These are phyloP conservation scores for Onychostruthus taczanowskii DNA, from an alignment of 2,113 vertebrate species.

Conservation along the genomic window DNA sequence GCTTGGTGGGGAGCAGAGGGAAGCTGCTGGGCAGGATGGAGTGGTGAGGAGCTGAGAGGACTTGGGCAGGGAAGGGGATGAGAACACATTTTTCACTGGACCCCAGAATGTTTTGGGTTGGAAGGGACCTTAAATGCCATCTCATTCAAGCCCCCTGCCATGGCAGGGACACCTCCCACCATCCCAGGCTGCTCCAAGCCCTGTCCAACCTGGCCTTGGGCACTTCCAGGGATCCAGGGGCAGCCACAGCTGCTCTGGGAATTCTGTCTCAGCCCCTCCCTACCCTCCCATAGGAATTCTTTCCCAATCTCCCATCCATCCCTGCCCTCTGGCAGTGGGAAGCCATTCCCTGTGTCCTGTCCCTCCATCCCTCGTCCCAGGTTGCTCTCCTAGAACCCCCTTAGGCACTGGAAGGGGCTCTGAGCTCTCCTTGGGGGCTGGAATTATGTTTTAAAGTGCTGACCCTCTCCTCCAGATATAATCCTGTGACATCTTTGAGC, in stretches of 20 bases:
- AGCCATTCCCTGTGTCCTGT: not conserved
- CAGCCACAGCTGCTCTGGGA: not conserved
- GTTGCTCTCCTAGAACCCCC: not conserved
- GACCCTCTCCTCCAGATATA: not conserved
- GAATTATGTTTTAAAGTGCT: not conserved
- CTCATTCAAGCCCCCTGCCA: not conserved
- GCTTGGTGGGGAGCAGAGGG: not conserved
- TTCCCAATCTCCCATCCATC: rapidly evolving
- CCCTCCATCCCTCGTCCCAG: not conserved
- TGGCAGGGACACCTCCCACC: not conserved
- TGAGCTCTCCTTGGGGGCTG: not conserved
- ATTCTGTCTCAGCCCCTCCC: rapidly evolving
- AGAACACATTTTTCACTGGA: not conserved
- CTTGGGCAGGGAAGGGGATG: not conserved
- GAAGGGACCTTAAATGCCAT: not conserved
- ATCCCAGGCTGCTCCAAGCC: rapidly evolving
- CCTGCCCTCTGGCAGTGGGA: not conserved
- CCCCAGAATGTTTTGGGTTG: not conserved
- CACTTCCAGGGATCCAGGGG: not conserved
- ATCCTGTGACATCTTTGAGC: not conserved
- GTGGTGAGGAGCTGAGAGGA: not conserved
- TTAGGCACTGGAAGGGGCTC: rapidly evolving
- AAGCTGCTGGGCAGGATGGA: not conserved
- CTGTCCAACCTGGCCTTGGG: rapidly evolving
- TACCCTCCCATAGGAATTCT: rapidly evolving